Percentiles rank a stretch among this genome's conserved stretches.
Evolutionary conservation across 2,888 invertebrate genomes (phyloP).

Genomic region (Amblyjoppa proteus): DNA sequence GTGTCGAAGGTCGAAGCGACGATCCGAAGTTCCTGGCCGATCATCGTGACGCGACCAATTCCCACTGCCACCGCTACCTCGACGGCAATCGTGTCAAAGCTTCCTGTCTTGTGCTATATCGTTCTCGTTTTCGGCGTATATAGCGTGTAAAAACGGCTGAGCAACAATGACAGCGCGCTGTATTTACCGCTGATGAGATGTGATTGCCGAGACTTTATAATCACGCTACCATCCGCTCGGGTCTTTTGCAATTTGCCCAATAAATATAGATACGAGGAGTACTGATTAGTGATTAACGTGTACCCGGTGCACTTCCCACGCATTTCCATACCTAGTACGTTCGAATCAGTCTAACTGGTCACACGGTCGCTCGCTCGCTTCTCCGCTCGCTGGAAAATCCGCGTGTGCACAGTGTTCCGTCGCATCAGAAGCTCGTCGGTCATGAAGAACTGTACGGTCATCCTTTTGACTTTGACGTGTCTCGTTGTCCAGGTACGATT

Average conservation of each 20-base stretch:
- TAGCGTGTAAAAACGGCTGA: slow-evolving; percentile 18
- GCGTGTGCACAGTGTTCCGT: slow-evolving; percentile 27
- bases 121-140: slow-evolving; percentile 28
- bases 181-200: slow-evolving; percentile 76
- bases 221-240: slow-evolving; percentile 73
- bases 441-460: slow-evolving; percentile 62
- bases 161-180: slow-evolving; percentile 62
- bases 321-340: slow-evolving; percentile 41
- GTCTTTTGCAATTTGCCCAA: slow-evolving; percentile 69
- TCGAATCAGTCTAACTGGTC: slow-evolving; percentile 18
- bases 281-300: slow-evolving; percentile 69
- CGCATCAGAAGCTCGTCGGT: slow-evolving; percentile 35
- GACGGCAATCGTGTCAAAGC: slow-evolving; percentile 18
- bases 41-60: neutral
- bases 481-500: slow-evolving; percentile 55
- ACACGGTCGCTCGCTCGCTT: slow-evolving; percentile 20
- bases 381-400: slow-evolving; percentile 11
- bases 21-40: slow-evolving; percentile 40
- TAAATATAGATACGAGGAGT: slow-evolving; percentile 75
- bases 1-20: slow-evolving; percentile 45
- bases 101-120: neutral
- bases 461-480: slow-evolving; percentile 49
- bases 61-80: neutral
- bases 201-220: slow-evolving; percentile 76
- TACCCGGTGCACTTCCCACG: slow-evolving; percentile 26